A percentile compares a stretch with the other conserved stretches of the same genome.
These are phyloP conservation scores for Phenacoccus solenopsis DNA, from an alignment of 1,140 invertebrate genomes.

Conservation along the genomic window DNA sequence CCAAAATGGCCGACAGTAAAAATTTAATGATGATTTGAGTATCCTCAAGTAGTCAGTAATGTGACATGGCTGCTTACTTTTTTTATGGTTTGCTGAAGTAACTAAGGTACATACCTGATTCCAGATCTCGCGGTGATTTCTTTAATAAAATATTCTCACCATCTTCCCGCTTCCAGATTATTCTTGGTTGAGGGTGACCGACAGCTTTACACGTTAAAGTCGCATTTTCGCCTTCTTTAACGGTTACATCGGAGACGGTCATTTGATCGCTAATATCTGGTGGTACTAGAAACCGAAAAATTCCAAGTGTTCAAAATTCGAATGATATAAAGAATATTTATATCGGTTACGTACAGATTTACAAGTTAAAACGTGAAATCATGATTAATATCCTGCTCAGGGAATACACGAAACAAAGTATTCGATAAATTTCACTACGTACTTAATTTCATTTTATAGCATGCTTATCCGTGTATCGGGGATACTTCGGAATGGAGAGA, in stretches of 20 bases:
- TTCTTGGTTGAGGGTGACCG: constrained; percentile 42
- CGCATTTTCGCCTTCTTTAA: constrained; percentile 51
- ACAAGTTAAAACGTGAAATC: no score
- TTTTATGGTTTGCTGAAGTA: constrained; percentile 24
- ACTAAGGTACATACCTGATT: background rate
- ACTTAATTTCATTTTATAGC: background rate
- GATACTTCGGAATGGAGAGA: background rate
- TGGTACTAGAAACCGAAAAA: constrained; percentile 39
- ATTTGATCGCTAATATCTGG: constrained; percentile 47
- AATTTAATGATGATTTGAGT: no score
- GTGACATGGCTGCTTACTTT: no score
- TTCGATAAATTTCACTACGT: no score
- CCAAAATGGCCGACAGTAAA: no score
- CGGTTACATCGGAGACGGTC: constrained; percentile 47
- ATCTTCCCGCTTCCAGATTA: constrained; percentile 42
- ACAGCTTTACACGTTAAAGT: constrained; percentile 49
- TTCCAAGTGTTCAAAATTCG: no score
- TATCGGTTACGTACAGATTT: no score
- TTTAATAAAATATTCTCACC: constrained; percentile 20
- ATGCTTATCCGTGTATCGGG: background rate
- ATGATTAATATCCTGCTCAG: no score
- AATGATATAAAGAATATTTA: no score
- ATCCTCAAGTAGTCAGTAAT: no score
- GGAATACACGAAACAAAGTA: no score
- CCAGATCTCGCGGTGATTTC: constrained; percentile 7